A percentile compares a stretch with the other conserved stretches of the same genome.
phyloP scores from a whole-genome alignment of 2,113 vertebrate genomes.

The Cinclus cinclus region DNA sequence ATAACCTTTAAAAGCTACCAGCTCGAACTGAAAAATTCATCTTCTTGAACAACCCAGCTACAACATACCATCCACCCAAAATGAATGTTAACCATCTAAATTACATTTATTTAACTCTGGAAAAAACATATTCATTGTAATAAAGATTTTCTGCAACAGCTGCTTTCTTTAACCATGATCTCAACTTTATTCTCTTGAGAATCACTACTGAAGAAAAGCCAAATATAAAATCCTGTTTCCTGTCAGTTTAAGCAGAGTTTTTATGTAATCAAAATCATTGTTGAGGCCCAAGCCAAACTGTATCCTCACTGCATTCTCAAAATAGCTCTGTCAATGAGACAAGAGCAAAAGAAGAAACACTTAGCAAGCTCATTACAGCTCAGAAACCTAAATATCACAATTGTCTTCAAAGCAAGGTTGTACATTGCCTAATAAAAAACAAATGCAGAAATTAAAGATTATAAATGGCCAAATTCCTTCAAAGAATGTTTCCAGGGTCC shows the following conservation, averaged over 20 bases:
- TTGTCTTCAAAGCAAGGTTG: neutral
- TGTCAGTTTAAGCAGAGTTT: slow-evolving; percentile 71
- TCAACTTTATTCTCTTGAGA: slow-evolving; percentile 67
- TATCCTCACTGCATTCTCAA: slow-evolving; percentile 30
- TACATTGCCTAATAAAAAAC: neutral
- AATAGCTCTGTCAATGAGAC: neutral
- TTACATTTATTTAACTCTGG: slow-evolving; percentile 55
- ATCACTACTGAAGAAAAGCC: slow-evolving; percentile 67
- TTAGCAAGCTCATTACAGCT: neutral
- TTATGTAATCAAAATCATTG: slow-evolving; percentile 66
- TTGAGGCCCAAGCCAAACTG: slow-evolving; percentile 12
- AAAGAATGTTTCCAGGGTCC: neutral
- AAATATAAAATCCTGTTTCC: slow-evolving; percentile 69
- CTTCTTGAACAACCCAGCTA: neutral
- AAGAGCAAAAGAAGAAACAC: neutral
- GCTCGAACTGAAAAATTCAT: neutral
- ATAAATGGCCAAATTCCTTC: neutral
- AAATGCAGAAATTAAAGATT: neutral
- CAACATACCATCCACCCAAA: neutral
- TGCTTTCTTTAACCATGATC: slow-evolving; percentile 72
- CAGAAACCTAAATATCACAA: neutral
- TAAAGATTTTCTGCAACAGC: slow-evolving; percentile 70
- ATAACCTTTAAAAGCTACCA: neutral
- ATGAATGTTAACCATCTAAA: neutral
- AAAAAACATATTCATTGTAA: slow-evolving; percentile 49